These are phyloP conservation scores for Neosilurus mollespiculum DNA, from an alignment of 2,797 vertebrate genomes.

Conservation along the genomic window DNA sequence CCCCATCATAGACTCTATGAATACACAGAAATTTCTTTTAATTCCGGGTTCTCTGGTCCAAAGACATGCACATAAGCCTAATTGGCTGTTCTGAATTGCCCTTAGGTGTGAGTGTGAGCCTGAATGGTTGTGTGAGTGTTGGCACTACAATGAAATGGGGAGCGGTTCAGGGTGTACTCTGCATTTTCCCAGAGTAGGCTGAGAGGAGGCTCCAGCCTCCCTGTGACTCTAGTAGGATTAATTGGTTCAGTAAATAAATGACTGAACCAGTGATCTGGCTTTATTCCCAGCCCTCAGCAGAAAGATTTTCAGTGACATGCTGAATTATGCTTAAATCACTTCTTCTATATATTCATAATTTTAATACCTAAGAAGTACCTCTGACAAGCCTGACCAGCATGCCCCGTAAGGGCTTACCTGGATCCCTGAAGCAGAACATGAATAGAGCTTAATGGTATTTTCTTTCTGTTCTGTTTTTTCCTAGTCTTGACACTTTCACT, in stretches of 20 bases:
- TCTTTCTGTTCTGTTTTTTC: slow-evolving; percentile 1
- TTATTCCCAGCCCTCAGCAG: neutral
- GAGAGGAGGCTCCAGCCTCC: too few species aligned
- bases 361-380: neutral
- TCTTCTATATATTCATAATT: neutral
- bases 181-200: too few species aligned
- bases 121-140: too few species aligned
- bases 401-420: slow-evolving; percentile 1
- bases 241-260: too few species aligned
- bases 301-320: neutral
- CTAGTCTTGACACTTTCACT: neutral
- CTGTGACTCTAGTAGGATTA: too few species aligned
- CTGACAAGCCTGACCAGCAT: neutral
- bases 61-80: too few species aligned
- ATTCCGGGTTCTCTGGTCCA: too few species aligned
- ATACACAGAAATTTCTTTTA: neutral
- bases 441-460: slow-evolving; percentile 3
- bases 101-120: too few species aligned
- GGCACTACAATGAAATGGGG: too few species aligned
- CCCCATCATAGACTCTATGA: neutral
- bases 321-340: neutral
- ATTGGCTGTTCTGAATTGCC: too few species aligned
- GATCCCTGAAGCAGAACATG: slow-evolving; percentile 5
- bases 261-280: neutral
- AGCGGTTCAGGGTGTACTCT: too few species aligned